Conservation (phyloP, 2,113 vertebrate species). For the Ctenodactylus gundi region DNA sequence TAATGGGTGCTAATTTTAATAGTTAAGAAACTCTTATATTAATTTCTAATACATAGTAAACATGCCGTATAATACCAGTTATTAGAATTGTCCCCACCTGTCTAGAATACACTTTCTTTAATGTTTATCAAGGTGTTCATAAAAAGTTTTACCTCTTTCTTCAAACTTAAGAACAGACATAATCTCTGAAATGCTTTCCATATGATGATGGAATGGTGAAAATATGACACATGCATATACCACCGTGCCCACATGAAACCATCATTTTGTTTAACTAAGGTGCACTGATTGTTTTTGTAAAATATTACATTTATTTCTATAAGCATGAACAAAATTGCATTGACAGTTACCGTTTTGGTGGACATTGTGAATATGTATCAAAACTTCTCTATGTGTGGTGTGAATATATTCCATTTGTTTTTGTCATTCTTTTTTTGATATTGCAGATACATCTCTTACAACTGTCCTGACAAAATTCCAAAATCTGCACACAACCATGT, state of each 20-base stretch:
- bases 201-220: neutral
- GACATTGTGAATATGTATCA: neutral
- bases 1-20: neutral
- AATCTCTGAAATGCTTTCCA: neutral
- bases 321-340: neutral
- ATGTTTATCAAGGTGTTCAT: slow-evolving; percentile 1
- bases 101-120: neutral
- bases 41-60: neutral
- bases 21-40: neutral
- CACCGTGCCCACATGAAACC: neutral
- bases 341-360: neutral
- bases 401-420: neutral
- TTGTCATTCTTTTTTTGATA: neutral
- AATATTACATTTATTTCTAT: neutral
- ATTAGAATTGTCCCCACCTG: neutral
- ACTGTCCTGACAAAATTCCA: neutral
- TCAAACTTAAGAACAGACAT: neutral
- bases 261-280: too few relatives aligned
- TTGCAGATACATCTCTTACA: slow-evolving; percentile 3
- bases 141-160: neutral
- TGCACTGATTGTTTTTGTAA: neutral
- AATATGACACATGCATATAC: too few relatives aligned
- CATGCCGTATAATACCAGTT: neutral
- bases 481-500: neutral
- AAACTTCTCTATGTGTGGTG: neutral